Base-by-base conservation (phyloP, 2,888 invertebrate species). In the Polylopha cassiicola region DNA sequence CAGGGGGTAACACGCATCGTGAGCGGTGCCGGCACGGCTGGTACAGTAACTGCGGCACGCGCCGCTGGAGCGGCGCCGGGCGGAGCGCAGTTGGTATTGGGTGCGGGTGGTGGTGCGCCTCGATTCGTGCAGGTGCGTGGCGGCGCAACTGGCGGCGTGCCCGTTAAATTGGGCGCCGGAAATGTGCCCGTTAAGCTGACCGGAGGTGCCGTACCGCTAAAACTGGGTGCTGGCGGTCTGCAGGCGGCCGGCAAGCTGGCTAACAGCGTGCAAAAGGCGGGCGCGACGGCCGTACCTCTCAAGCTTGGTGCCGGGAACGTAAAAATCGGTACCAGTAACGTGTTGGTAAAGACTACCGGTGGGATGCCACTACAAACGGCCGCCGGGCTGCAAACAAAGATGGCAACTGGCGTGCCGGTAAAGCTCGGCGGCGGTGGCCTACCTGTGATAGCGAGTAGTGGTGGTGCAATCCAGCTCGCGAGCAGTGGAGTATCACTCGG, bases 71-170 rank as follows among this genome's bases (percentile, higher is more conserved):
- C 81, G 2, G 70, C 80, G 8, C 79, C 78, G 47, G 67, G 75
- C 1, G 67, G 65, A 44, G 64, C 82, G 27, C 79, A 84, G 57
- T 73, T 84, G 15, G 78, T 84, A 28, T 56, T 82, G 6, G 65
- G 70, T 8, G 58, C 69, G 2, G 50, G 68, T 0, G 73, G 71
- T n/a, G 65, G 61, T 16, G 64, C 79, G 3, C 84, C 82, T 1
- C 71, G 84, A 17, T 82, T 64, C 47, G 80, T 84, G 8, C 84
- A 84, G 46, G 85, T 86, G 1, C 86, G 85, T 48, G 77, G 81
- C 0, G 75, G 79, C 20, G 51, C 64, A 1, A 66, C 66, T 7
- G 65, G 61, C 8, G 71, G 60, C 20, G 55, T 80, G 24, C 80
- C 81, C 0, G 77, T 84, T 13, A 84, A 84, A 44, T 48, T 84